Evolutionary conservation across 2,797 vertebrate species (phyloP), one percentile per base, ranked within the genome.

Genomic region (Anguilla marmorata): DNA sequence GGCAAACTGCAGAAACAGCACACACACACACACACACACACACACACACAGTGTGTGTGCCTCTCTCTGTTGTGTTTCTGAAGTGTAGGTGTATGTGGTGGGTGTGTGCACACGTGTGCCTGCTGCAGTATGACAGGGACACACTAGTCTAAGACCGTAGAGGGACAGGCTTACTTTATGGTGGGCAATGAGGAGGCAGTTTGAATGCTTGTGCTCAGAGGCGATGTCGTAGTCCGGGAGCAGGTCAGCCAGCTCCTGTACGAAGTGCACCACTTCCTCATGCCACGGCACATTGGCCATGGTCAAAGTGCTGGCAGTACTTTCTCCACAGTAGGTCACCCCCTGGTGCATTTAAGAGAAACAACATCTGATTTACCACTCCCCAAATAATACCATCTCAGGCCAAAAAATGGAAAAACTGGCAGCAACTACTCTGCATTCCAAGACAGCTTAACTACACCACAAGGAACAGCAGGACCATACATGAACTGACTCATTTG

Each of bases 251-350:
- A 99, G 90, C 92, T 99, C 97, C 88, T 92, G 94, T 89, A 98
- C 97, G 0, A 99, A 99, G 86, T 86, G 90, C 6, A 97, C 90
- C 84, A 99, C 98, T 85, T 99, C 98, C 90, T 98, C 96, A 0
- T 99, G 98, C 98, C 98, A 99, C 16, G 98, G 98, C 16, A 99
- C 96, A 0, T 99, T 99, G 88, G 98, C 98, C 98, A 99, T 98
- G 91, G 97, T 99, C 79, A 99, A 96, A 86, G 63, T 98, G 94
- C 98, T 99, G 92, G 98, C 98, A 0, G 97, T 95, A 91, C 98
- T 99, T 83, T 98, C 97, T 0, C 98, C 97, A 1, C 98, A 99
- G 95, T 98, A 99, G 0, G 98, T 99, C 91, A 99, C 98, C 0
- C 98, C 98, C 98, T 99, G 92, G 69, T 88, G 58, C 86, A 24